These are phyloP conservation scores for Ciona savignyi DNA, from an alignment of 23 tunicate genomes.

Conservation along the genomic window DNA sequence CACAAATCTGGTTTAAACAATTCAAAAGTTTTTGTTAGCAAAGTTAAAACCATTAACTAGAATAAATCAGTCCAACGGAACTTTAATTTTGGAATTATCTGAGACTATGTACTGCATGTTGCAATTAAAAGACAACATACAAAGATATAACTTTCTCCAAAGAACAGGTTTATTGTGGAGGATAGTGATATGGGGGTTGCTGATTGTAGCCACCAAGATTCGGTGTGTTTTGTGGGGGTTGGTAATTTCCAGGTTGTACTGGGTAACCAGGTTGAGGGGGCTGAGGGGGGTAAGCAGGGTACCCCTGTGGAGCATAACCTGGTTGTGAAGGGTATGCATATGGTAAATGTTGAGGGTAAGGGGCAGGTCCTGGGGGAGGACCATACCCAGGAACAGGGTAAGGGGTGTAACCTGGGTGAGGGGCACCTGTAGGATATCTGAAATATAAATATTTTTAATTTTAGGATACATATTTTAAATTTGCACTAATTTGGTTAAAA, in stretches of 20 bases:
- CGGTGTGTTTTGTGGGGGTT: not conserved
- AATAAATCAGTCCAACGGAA: too few species aligned
- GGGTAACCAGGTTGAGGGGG: conserved; percentile 53
- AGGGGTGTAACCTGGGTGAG: conserved; percentile 30
- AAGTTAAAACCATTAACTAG: too few species aligned
- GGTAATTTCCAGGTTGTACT: conserved; percentile 32
- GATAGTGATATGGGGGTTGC: conserved; percentile 66
- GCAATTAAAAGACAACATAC: too few species aligned
- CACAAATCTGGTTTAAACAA: too few species aligned
- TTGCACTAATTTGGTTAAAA: too few species aligned
- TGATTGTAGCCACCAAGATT: conserved; percentile 10
- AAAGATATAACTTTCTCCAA: too few species aligned
- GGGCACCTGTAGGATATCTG: conserved; percentile 35
- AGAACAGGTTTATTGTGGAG: conserved; percentile 14
- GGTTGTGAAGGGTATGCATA: conserved; percentile 64
- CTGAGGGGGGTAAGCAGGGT: conserved; percentile 58
- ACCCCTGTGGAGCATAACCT: conserved; percentile 42
- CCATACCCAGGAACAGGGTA: conserved; percentile 11
- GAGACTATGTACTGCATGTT: too few species aligned
- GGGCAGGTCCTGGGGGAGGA: conserved; percentile 3
- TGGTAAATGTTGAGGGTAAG: conserved; percentile 24
- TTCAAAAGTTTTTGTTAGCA: too few species aligned
- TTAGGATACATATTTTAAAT: too few species aligned
- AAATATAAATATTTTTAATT: too few species aligned
- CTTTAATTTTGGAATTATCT: too few species aligned